A percentile compares a stretch with the other conserved stretches of the same genome.
Evolutionary conservation across 2,113 vertebrate genomes (phyloP).

Genomic region (Xiphophorus couchianus): DNA sequence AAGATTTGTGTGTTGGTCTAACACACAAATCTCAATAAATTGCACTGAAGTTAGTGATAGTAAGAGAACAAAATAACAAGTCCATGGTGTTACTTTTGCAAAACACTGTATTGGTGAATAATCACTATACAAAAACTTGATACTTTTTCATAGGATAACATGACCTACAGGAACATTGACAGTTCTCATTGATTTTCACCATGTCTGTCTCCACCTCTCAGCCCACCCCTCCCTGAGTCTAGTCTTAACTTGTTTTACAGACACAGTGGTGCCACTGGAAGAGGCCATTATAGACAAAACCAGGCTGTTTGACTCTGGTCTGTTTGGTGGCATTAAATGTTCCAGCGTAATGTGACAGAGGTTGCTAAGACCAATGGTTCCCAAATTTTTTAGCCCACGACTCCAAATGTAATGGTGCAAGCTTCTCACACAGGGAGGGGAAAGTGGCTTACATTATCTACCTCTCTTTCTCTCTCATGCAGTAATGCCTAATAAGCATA

Average conservation of each 20-base stretch:
- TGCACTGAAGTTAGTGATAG: no score
- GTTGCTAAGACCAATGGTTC: not conserved
- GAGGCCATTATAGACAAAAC: slow-evolving; percentile 32
- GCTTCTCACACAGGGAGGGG: no score
- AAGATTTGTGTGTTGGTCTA: no score
- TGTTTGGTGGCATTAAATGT: slow-evolving; percentile 21
- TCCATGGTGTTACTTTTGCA: no score
- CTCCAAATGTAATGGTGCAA: no score
- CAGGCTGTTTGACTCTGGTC: not conserved
- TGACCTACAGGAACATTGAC: slow-evolving; percentile 78
- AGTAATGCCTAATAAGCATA: no score
- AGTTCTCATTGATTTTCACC: slow-evolving; percentile 75
- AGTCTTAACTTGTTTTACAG: slow-evolving; percentile 56
- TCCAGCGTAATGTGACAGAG: not conserved
- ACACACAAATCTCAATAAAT: no score
- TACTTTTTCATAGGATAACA: slow-evolving; percentile 46
- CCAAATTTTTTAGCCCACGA: no score
- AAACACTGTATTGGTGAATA: no score
- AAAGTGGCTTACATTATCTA: no score
- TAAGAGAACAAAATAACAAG: no score
- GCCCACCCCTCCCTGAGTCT: slow-evolving; percentile 38
- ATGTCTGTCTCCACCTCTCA: slow-evolving; percentile 58
- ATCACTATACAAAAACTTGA: slow-evolving; percentile 34
- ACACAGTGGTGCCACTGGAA: slow-evolving; percentile 68
- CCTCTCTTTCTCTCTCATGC: no score